Evolutionary conservation across 2,888 invertebrate species (phyloP), one percentile per base, ranked within the genome.

Genomic region (Celastrina argiolus): DNA sequence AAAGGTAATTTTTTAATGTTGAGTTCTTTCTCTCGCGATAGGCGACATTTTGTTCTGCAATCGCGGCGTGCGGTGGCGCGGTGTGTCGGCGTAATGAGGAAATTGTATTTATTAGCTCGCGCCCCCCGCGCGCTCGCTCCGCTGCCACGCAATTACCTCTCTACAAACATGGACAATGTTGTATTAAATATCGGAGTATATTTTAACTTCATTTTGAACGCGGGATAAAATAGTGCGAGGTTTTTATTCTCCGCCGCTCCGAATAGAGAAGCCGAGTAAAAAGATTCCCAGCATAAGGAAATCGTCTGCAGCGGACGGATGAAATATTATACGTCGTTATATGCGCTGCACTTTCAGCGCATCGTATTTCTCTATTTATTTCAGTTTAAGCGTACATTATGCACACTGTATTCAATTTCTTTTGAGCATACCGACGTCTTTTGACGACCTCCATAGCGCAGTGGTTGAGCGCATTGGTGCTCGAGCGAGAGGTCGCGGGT

Each of bases 321-420:
- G 22, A 22, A 51, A 51, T 51, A 51, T 51, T 22, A 51, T 22
- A 45, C 18, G 51, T 51, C 51, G 22, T 51, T 51, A 45, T 45
- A 51, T 51, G 1, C 12, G 8, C 36, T 26, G 51, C 51, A 51
- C 22, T 22, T 51, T 22, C 16, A 51, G 12, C 51, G 26, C 26
- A 26, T 51, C 51, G 22, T 51, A 51, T 51, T 51, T 14, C 51
- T 18, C 16, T 22, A 22, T 51, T 4, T 16, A 22, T 51, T 51
- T 4, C 8, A 22, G 22, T 51, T 51, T 22, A 16, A 51, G 12
- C 2, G 6, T 10, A 51, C 51, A 51, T 10, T 6, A 22, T 16
- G n/a, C 18, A 18, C 3, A 18, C 0, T 10, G 4, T 31, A 31
- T 31, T 3, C 5, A 31, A 31, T 7, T 31, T 31, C 5, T 2